A percentile compares a stretch with the other conserved stretches of the same genome.
These are phyloP conservation scores for Drosophila meridiana DNA, from an alignment of 2,888 invertebrate genomes.

Conservation along the genomic window DNA sequence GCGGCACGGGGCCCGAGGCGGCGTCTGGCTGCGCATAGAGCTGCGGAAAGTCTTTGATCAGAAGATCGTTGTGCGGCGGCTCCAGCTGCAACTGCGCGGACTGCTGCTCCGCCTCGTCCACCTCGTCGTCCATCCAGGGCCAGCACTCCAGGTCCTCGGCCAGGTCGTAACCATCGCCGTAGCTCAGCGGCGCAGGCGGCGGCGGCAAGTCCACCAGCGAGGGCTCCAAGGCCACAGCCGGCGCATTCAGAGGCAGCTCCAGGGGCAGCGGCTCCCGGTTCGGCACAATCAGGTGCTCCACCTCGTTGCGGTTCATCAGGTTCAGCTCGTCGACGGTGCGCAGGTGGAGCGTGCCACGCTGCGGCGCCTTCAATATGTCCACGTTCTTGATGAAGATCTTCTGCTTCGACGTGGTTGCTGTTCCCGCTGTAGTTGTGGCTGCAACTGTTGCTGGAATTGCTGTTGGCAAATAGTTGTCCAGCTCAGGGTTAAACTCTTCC, in stretches of 20 bases:
- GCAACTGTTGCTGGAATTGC: conserved; percentile 12
- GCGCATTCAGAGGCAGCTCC: conserved; percentile 39
- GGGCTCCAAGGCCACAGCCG: conserved; percentile 16
- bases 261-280: conserved; percentile 70
- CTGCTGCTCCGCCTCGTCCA: conserved; percentile 26
- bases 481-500: conserved; percentile 25
- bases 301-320: conserved; percentile 84
- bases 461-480: conserved; percentile 48
- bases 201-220: conserved; percentile 36
- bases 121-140: conserved; percentile 69
- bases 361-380: conserved; percentile 81
- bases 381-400: conserved; percentile 84
- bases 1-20: conserved; percentile 52
- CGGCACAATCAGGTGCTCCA: conserved; percentile 83
- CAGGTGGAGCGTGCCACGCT: conserved; percentile 82
- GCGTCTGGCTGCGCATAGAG: conserved; percentile 34
- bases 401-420: conserved; percentile 60
- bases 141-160: conserved; percentile 77
- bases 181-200: conserved; percentile 51
- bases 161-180: conserved; percentile 70
- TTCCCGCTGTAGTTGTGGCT: conserved; percentile 8
- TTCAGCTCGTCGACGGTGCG: conserved; percentile 85
- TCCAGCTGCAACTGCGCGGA: conserved; percentile 19
- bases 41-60: conserved; percentile 63
- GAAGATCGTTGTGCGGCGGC: conserved; percentile 45